phyloP scores from a whole-genome alignment of 2,797 vertebrate genomes.

The Acomys russatus region DNA sequence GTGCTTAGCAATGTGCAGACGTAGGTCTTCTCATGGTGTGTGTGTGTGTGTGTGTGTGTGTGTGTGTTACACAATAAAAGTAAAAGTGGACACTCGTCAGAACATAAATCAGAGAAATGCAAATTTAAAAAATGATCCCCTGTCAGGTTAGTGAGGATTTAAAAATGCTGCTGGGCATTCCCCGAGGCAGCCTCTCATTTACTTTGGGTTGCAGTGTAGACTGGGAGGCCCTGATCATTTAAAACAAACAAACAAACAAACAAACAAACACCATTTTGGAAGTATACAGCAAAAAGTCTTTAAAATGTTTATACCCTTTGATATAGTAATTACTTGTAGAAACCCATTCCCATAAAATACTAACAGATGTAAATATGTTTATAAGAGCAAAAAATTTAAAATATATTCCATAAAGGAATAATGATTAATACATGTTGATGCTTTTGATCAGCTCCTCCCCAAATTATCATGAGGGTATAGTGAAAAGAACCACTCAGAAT shows the following conservation, averaged over 20 bases:
- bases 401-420: slow-evolving; percentile 6
- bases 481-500: slow-evolving; percentile 23
- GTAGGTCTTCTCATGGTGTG: not conserved
- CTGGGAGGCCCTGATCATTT: slow-evolving; percentile 8
- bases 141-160: slow-evolving; percentile 63
- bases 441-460: not conserved
- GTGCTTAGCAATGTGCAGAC: not conserved
- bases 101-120: slow-evolving; percentile 45
- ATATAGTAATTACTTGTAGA: slow-evolving; percentile 40
- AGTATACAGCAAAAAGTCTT: slow-evolving; percentile 61
- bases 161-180: slow-evolving; percentile 31
- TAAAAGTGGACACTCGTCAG: not conserved
- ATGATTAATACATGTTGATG: slow-evolving; percentile 39
- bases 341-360: slow-evolving; percentile 10
- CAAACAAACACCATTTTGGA: slow-evolving; percentile 36
- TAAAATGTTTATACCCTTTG: slow-evolving; percentile 59
- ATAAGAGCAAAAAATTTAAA: not conserved
- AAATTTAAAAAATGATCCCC: slow-evolving; percentile 66
- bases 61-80: not conserved
- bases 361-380: slow-evolving; percentile 54
- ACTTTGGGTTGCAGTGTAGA: not conserved
- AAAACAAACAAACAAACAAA: not conserved
- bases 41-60: not conserved
- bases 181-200: slow-evolving; percentile 46
- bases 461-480: slow-evolving; percentile 32